Conservation (phyloP, 2,113 vertebrate genomes). For the Megaceryle maxima region DNA sequence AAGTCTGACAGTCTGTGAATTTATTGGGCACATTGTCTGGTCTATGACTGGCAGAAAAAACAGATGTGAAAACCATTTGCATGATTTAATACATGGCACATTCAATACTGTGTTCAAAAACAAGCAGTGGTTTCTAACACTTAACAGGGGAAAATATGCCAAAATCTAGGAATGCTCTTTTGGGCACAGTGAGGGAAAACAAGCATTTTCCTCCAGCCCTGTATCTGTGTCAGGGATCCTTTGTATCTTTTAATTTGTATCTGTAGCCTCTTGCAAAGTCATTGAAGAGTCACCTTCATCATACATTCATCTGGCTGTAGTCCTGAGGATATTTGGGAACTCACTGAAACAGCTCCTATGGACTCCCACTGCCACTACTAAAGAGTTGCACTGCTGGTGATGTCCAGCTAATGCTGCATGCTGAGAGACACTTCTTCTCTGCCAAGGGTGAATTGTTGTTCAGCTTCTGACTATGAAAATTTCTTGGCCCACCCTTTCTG, state of each 20-base stretch:
- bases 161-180: background rate
- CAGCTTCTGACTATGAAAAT: background rate
- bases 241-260: background rate
- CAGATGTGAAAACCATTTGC: background rate
- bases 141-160: background rate
- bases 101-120: background rate
- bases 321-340: background rate
- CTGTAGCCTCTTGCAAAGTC: background rate
- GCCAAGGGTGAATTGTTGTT: background rate
- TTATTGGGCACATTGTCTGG: background rate
- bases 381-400: background rate
- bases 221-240: background rate
- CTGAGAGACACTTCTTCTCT: background rate
- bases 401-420: background rate
- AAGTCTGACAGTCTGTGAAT: conserved; percentile 26
- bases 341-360: background rate
- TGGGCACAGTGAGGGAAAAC: background rate
- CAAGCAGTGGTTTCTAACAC: background rate
- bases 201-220: background rate
- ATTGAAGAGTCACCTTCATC: background rate
- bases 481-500: background rate
- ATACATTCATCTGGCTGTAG: background rate
- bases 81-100: background rate
- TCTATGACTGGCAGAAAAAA: background rate
- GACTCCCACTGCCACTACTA: background rate